Evolutionary conservation across 2,113 vertebrate genomes (phyloP), one percentile per base, ranked within the genome.

Genomic region (Mobula birostris): DNA sequence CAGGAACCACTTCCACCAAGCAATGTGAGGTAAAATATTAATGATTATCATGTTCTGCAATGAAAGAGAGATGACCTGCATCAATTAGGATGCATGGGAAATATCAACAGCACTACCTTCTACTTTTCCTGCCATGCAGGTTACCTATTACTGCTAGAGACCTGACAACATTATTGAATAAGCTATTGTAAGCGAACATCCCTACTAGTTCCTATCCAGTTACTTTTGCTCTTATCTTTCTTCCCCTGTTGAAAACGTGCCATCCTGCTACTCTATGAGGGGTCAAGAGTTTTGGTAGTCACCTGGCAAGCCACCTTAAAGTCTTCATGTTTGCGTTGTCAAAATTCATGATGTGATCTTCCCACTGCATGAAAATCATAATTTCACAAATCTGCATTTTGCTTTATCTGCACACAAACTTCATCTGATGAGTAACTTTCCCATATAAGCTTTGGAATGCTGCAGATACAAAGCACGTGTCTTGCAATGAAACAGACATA

Each of bases 1-100:
- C 85, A 90, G 85, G 85, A 66, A 90, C 85, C 29, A 90, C 14
- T 32, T 90, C 58, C 85, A 90, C 85, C 61, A 68, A 32, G 61
- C 15, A 14, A 15, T 68, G 61, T 90, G 85, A 66, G 7, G 85
- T 90, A 32, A 90, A 90, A 90, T 90, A 32, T 90, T 90, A 90
- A 90, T 61, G 66, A 17, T 61, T 17, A 66, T 66, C 21, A 66
- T 66, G 21, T n/a, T 32, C 7, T 66, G 85, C 29, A 66, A 66
- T 88, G 63, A 32, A 36, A 32, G 58, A n/a, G 61, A 90, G 85
- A 14, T 63, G 32, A 61, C 27, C 56, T n/a, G 83, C n/a, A 87
- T 87, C 21, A 6, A 88, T 63, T 63, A 56, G 11, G 29, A 88
- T n/a, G 24, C 11, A 14, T 88, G 83, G n/a, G n/a, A 83, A 90